Base-by-base conservation (phyloP, 2,888 invertebrate species). In the Steinernema carpocapsae region DNA sequence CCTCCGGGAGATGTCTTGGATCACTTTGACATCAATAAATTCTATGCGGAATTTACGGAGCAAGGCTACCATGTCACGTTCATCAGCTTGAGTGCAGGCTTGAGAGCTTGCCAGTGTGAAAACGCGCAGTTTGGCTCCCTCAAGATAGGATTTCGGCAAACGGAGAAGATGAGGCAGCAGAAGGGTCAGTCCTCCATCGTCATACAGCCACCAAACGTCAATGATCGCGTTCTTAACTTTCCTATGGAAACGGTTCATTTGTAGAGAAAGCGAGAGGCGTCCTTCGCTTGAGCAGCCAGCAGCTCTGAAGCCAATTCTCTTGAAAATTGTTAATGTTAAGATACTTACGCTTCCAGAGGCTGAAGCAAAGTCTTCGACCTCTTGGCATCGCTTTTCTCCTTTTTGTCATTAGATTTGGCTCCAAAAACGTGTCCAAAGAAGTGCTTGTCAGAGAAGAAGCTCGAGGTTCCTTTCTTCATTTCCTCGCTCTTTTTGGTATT, bases 21-120 rank as follows among this genome's bases (percentile, higher is more conserved):
- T 92, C 80, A 96, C 92, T 86, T 93, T 93, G 80, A 97, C 89
- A 77, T 95, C 94, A 0, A 95, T 94, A 89, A 94, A 97, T 88
- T 96, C 95, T 84, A 97, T 97, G 74, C 97, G 91, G 89, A 97
- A 97, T 70, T 77, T 77, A 42, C 29, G 29, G 56, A 77, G 64
- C 77, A 77, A 43, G 14, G 73, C 70, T 14, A 46, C 37, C 56
- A 77, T 77, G 29, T 64, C 70, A n/a, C 70, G 56, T 42, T 78
- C 77, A 32, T 77, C 77, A 14, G 72, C 77, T 19, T 72, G 52
- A 7, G 73, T 71, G 26, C 51, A 52, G 4, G 48, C 74, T 26
- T 75, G 75, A 0, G 75, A 75, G 29, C 64, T 59, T 59, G 74
- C 71, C 14, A 77, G 45, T 2, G 77, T 77, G 43, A 78, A 72